These are phyloP conservation scores for Psittacara wagleri DNA, from an alignment of 2,113 vertebrate genomes.

Conservation along the genomic window DNA sequence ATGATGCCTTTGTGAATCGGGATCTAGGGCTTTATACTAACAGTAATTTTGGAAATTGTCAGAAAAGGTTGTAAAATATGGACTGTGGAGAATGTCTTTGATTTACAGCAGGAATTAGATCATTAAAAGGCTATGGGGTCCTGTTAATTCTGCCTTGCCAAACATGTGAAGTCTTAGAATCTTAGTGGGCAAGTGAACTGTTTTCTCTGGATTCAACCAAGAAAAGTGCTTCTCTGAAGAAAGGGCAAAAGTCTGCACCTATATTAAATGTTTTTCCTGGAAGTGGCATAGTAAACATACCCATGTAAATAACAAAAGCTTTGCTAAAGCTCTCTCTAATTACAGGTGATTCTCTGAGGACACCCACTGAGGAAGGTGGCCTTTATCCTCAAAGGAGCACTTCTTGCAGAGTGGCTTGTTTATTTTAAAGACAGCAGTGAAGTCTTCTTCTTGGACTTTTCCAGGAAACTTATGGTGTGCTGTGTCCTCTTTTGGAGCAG, in stretches of 20 bases:
- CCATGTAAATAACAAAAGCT: not conserved
- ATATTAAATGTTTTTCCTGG: not conserved
- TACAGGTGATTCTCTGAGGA: not conserved
- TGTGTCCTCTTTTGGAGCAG: not conserved
- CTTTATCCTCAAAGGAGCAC: not conserved
- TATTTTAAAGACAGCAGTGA: not conserved
- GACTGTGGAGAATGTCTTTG: conserved; percentile 67
- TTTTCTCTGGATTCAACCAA: conserved; percentile 58
- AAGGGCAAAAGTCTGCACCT: not conserved
- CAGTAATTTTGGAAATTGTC: conserved; percentile 67
- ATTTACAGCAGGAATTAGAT: conserved; percentile 67
- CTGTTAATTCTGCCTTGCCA: conserved; percentile 47
- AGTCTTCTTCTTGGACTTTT: not conserved
- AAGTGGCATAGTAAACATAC: conserved; percentile 23
- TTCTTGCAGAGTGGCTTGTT: not conserved
- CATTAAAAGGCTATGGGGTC: conserved; percentile 54
- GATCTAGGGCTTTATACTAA: conserved; percentile 42
- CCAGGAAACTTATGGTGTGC: not conserved
- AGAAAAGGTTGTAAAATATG: conserved; percentile 60
- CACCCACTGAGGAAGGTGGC: not conserved
- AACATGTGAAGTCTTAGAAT: conserved; percentile 32
- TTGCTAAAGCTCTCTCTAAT: not conserved
- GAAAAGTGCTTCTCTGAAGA: not conserved
- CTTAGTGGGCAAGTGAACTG: not conserved
- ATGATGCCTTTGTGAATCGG: not conserved